Conservation (phyloP, 2,113 vertebrate species). For the Brachionichthys hirsutus region DNA sequence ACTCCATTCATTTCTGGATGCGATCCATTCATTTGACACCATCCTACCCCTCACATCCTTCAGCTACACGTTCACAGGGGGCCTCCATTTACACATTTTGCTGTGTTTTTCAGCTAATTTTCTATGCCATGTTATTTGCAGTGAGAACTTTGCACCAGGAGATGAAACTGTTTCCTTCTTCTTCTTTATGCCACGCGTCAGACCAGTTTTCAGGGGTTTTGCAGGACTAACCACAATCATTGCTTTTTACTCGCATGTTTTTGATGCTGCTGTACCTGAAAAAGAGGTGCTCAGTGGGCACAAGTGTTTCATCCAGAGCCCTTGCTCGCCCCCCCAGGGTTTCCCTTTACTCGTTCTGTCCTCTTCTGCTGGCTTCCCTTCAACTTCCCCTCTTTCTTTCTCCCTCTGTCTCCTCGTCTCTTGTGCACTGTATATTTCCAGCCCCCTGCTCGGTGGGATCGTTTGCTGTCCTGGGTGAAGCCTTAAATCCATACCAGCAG, state of each 20-base stretch:
- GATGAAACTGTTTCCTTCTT: conserved; percentile 40
- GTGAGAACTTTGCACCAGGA: conserved; percentile 23
- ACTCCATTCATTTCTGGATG: conserved; percentile 40
- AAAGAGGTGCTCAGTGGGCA: conserved; percentile 33
- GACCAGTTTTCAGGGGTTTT: conserved; percentile 19
- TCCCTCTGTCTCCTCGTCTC: not conserved
- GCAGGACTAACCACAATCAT: conserved; percentile 22
- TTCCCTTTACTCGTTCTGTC: conserved; percentile 2
- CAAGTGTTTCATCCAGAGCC: conserved; percentile 25
- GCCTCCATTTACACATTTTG: conserved; percentile 30
- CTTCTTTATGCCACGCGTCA: conserved; percentile 27
- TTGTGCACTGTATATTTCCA: conserved; percentile 9
- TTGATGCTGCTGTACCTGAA: conserved; percentile 30
- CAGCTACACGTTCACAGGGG: conserved; percentile 44
- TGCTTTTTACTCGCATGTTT: conserved; percentile 33
- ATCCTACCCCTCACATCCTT: conserved; percentile 10
- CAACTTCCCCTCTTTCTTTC: not conserved
- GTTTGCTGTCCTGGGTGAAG: conserved; percentile 32
- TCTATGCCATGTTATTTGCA: conserved; percentile 44
- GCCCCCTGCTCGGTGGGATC: conserved; percentile 12
- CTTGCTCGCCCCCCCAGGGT: conserved; percentile 8
- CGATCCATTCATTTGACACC: conserved; percentile 55
- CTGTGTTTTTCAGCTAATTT: conserved; percentile 26
- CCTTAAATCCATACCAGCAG: conserved; percentile 62
- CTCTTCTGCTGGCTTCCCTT: conserved; percentile 3